These are phyloP conservation scores for Dasysyrphus albostriatus DNA, from an alignment of 2,888 invertebrate species.

Conservation along the genomic window DNA sequence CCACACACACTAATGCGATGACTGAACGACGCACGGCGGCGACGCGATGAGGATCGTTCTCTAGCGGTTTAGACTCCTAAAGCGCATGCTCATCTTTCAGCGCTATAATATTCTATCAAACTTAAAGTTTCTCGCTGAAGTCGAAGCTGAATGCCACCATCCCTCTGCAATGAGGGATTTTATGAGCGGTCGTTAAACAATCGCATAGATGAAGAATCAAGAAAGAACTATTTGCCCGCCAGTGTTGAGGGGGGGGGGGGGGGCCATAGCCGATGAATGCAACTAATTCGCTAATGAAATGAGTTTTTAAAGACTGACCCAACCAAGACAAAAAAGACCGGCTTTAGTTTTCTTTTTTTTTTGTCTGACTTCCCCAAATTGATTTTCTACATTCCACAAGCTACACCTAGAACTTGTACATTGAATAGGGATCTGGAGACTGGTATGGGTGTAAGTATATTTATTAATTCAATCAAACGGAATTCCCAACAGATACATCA, in stretches of 20 bases:
- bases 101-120: conserved; percentile 66
- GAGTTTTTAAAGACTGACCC: conserved; percentile 68
- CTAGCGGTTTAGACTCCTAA: conserved; percentile 33
- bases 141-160: neutral
- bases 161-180: conserved; percentile 40
- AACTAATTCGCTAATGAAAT: conserved; percentile 75
- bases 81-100: conserved; percentile 11
- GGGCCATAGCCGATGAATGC: conserved; percentile 66
- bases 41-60: neutral
- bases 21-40: neutral
- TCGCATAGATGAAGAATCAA: conserved; percentile 42
- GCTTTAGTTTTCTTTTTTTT: neutral
- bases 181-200: conserved; percentile 69
- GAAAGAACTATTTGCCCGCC: conserved; percentile 9
- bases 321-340: conserved; percentile 19
- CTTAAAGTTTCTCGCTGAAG: conserved; percentile 30
- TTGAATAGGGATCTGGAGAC: neutral
- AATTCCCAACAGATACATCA: conserved; percentile 63
- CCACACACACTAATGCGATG: neutral
- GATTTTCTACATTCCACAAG: conserved; percentile 72
- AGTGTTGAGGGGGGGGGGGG: neutral
- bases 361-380: conserved; percentile 50
- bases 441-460: conserved; percentile 56
- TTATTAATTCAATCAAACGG: conserved; percentile 75
- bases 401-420: neutral